Evolutionary conservation across 1,140 invertebrate genomes (phyloP).

Genomic region (Ostrea edulis): DNA sequence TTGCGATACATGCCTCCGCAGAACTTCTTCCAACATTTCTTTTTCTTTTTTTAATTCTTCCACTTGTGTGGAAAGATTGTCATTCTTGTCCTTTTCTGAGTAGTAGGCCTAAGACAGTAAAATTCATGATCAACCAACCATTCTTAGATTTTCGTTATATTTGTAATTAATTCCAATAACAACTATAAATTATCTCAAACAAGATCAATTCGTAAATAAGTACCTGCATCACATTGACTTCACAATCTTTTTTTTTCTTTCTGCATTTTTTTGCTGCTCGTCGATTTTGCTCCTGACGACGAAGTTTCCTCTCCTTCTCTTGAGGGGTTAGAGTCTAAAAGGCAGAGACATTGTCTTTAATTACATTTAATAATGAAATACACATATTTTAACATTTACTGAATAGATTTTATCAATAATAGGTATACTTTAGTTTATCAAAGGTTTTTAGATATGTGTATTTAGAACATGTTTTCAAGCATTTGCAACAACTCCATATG

Average conservation of each 20-base stretch:
- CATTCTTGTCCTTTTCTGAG: constrained; percentile 23
- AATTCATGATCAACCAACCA: neutral
- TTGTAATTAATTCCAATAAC: neutral
- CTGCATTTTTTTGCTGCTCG: constrained; percentile 49
- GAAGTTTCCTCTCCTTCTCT: constrained; percentile 39
- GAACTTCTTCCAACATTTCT: constrained; percentile 27
- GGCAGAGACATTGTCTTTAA: neutral
- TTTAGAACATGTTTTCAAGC: no score
- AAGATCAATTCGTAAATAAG: neutral
- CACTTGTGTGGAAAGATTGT: neutral
- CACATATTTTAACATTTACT: no score
- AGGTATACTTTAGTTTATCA: no score
- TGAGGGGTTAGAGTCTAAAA: constrained; percentile 15
- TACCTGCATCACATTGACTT: constrained; percentile 35
- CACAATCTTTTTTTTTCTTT: constrained; percentile 42
- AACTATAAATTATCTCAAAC: neutral
- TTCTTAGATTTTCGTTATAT: neutral
- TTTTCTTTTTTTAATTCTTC: constrained; percentile 13
- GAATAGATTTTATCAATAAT: no score
- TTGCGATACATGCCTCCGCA: neutral
- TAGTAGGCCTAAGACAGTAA: constrained; percentile 25
- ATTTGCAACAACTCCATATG: no score
- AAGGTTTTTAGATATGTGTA: no score
- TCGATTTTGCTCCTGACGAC: constrained; percentile 48
- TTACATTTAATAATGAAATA: no score